Percentiles rank a stretch among this genome's conserved stretches.
These are phyloP conservation scores for Pogoniulus pusillus DNA, from an alignment of 2,797 vertebrate genomes.

Conservation along the genomic window DNA sequence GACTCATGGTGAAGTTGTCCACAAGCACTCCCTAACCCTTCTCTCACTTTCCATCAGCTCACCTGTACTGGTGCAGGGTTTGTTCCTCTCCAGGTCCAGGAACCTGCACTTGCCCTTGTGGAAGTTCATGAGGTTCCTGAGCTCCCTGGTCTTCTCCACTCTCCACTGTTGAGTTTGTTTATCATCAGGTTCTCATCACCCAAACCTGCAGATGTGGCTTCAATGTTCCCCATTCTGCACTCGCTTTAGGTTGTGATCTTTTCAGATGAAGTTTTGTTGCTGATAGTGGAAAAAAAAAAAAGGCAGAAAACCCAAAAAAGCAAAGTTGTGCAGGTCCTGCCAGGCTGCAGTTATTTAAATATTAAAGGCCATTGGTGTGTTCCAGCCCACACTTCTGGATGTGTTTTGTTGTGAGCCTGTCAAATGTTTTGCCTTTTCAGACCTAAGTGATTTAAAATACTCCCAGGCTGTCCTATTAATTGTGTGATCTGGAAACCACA, in stretches of 20 bases:
- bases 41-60: too few relatives aligned
- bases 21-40: too few relatives aligned
- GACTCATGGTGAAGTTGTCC: too few relatives aligned
- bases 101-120: too few relatives aligned
- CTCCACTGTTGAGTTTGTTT: neutral
- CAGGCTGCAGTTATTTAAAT: neutral
- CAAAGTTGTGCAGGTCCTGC: neutral
- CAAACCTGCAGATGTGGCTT: neutral
- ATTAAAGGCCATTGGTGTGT: neutral
- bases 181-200: neutral
- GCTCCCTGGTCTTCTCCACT: neutral
- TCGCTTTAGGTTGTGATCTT: neutral
- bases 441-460: neutral
- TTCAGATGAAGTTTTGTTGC: neutral
- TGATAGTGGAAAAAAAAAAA: too few relatives aligned
- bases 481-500: neutral
- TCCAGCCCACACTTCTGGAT: neutral
- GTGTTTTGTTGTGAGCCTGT: neutral
- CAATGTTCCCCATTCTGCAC: neutral
- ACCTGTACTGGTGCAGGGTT: too few relatives aligned
- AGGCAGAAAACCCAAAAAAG: neutral
- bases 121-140: neutral
- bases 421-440: neutral
- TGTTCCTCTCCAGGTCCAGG: too few relatives aligned
- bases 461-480: constrained; percentile 9